Base-by-base conservation (phyloP, 2,888 invertebrate genomes). In the Ethmia dodecea region DNA sequence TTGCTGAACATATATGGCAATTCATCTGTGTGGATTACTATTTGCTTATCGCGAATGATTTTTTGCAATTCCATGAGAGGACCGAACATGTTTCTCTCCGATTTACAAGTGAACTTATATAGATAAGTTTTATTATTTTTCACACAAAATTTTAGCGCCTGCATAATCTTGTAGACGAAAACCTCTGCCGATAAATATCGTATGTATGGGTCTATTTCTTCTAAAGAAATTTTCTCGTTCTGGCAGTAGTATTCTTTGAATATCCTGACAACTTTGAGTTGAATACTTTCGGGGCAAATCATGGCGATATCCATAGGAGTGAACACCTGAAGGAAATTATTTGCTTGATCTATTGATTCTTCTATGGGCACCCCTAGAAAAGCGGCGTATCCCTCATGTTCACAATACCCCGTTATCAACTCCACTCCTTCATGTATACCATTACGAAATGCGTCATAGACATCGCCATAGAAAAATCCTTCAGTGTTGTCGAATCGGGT, bases 391-490 rank as follows among this genome's bases (percentile, higher is more conserved):
- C 94, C 94, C 30, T 93, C 89, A 31, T 91, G 88, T 1, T 88
- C 86, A 12, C 89, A 92, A 3, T 90, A 60, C 6, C 93, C 93
- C 18, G 89, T 80, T 61, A 93, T 89, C 67, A 91, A 87, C 0
- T 92, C 92, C 2, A 90, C 71, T 12, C 18, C 16, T 27, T 49
- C 42, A 25, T 87, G 62, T n/a, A 67, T 67, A 13, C 89, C 89
- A 8, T 71, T 56, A 47, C 73, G 65, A 13, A 73, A 42, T 12
- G 67, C 54, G 16, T 86, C 65, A 18, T 32, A 35, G 3, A 39
- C 20, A 28, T 45, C 38, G 9, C 46, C 49, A 11, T 24, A 28
- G 32, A 50, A 52, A 35, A 45, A 56, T 15, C 36, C 35, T 37
- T 56, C 52, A 11, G 32, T 33, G 31, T 32, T 35, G n/a, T 31